Conservation (phyloP, 2,113 vertebrate genomes). For the Aptenodytes forsteri region DNA sequence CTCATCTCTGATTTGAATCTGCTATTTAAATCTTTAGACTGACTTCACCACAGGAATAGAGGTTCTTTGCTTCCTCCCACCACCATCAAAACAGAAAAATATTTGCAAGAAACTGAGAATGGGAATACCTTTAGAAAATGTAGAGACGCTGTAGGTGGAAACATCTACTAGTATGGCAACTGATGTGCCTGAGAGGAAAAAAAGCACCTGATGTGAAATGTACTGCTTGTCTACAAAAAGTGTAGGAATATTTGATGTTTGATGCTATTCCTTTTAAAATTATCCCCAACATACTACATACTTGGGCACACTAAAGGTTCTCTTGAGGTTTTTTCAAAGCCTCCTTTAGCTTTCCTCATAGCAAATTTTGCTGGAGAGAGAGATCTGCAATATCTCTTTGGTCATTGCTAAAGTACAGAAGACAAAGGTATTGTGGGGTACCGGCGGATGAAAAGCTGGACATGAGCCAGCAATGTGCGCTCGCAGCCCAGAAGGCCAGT, state of each 20-base stretch:
- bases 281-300: neutral
- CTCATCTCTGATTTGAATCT: neutral
- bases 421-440: neutral
- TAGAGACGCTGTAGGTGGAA: neutral
- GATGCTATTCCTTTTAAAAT: neutral
- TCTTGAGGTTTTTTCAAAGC: neutral
- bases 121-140: neutral
- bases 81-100: neutral
- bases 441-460: neutral
- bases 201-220: neutral
- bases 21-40: neutral
- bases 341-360: neutral
- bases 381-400: neutral
- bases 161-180: neutral
- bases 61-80: neutral
- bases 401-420: neutral
- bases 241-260: neutral
- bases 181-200: neutral
- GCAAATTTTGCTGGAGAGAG: neutral
- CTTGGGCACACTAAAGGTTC: neutral
- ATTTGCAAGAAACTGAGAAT: neutral
- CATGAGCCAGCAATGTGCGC: neutral
- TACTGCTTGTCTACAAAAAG: neutral
- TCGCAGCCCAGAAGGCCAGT: neutral
- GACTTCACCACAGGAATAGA: neutral